A percentile compares a stretch with the other conserved stretches of the same genome.
Conservation (phyloP, 2,888 invertebrate species). For the Drosophila mayaguana region DNA sequence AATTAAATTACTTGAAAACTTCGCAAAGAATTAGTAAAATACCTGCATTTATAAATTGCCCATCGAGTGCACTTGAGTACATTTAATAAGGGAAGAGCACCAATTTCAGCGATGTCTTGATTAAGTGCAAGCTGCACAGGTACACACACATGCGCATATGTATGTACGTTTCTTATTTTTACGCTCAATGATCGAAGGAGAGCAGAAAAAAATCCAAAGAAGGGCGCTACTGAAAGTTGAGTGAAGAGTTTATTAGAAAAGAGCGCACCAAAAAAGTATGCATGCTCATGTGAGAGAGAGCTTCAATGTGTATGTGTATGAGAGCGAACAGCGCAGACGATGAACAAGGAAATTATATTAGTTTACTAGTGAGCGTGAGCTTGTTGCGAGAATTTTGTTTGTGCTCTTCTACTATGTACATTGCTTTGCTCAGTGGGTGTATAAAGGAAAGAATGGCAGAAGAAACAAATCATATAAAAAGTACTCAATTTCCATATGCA, state of each 20-base stretch:
- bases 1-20: background rate
- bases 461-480: background rate
- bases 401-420: background rate
- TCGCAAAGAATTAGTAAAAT: background rate
- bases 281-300: background rate
- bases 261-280: background rate
- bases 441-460: background rate
- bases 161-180: too few relatives aligned
- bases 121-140: background rate
- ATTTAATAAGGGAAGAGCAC: background rate
- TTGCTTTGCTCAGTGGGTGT: background rate
- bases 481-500: background rate
- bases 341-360: background rate
- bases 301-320: background rate
- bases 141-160: background rate
- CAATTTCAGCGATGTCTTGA: background rate
- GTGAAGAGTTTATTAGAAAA: background rate
- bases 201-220: background rate
- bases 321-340: background rate
- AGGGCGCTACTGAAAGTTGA: background rate
- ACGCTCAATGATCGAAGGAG: background rate
- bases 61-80: background rate
- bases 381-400: background rate
- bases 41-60: background rate
- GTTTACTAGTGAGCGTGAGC: background rate